Percentiles rank a stretch among this genome's conserved stretches.
Evolutionary conservation across 92 coral and sea anemone genomes (phyloP).

Genomic region (Anthopleura xanthogrammica): DNA sequence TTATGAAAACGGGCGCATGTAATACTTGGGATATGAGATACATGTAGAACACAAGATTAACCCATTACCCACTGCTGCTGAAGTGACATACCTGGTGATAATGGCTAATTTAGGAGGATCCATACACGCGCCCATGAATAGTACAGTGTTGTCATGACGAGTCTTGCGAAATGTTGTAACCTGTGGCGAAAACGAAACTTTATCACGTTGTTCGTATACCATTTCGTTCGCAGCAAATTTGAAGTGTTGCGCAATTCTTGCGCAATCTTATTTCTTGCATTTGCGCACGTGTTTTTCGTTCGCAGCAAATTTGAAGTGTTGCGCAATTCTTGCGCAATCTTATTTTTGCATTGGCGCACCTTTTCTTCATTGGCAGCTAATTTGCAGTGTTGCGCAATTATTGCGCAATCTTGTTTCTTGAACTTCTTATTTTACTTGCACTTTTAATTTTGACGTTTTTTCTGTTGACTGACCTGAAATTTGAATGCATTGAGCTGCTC

Average conservation of each 20-base stretch:
- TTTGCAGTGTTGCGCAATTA: too few relatives aligned
- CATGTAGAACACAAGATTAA: background rate
- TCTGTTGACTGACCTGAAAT: constrained; percentile 58
- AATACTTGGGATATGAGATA: background rate
- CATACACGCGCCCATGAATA: constrained; percentile 99
- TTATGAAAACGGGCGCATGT: too few relatives aligned
- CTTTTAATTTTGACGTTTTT: too few relatives aligned
- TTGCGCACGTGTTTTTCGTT: too few relatives aligned
- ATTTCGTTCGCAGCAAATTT: too few relatives aligned
- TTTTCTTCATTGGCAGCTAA: too few relatives aligned
- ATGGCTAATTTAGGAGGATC: constrained; percentile 97
- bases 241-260: too few relatives aligned
- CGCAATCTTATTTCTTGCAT: background rate
- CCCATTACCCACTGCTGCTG: background rate
- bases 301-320: too few relatives aligned
- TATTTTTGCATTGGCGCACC: too few relatives aligned
- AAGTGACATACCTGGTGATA: constrained; percentile 73
- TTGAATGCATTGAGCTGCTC: constrained; percentile 92
- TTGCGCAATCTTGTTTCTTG: background rate
- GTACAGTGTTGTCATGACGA: constrained; percentile 92
- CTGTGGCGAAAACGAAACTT: constrained; percentile 26
- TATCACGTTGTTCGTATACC: background rate
- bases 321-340: too few relatives aligned
- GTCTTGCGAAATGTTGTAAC: constrained; percentile 96
- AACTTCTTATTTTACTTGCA: too few relatives aligned